Conservation (phyloP, 2,888 invertebrate genomes). For the Chydorus sphaericus region DNA sequence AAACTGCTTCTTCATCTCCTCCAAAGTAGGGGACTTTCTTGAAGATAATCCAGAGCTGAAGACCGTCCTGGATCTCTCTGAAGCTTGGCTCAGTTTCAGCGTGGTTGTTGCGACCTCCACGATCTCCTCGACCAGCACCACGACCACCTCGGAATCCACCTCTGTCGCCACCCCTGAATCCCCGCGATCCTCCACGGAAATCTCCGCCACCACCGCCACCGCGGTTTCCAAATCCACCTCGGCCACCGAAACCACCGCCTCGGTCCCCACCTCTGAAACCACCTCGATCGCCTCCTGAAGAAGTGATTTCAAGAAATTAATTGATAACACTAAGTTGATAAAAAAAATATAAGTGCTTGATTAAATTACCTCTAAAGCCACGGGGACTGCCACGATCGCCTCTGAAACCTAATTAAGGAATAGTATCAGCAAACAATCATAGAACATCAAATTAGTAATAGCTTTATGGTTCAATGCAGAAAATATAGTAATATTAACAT, state of each 20-base stretch:
- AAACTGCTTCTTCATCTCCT: background rate
- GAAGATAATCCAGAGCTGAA: conserved; percentile 1
- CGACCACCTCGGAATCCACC: background rate
- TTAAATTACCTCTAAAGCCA: no score
- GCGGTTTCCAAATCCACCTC: no score
- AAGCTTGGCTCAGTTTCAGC: background rate
- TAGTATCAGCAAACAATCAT: no score
- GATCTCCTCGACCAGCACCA: background rate
- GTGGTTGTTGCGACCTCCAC: background rate
- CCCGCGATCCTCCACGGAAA: conserved; percentile 7
- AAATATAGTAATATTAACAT: no score
- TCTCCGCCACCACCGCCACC: conserved; percentile 1
- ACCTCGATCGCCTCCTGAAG: conserved; percentile 2
- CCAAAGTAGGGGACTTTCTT: background rate
- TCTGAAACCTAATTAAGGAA: no score
- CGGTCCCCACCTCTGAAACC: conserved; percentile 2
- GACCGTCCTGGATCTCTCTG: background rate
- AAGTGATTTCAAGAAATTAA: no score
- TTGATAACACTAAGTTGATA: no score
- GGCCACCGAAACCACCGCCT: background rate
- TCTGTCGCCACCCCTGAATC: conserved; percentile 2
- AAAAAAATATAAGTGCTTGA: no score
- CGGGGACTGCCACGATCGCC: no score
- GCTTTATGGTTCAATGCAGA: no score
- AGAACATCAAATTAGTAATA: no score